Conservation (phyloP, 2,797 vertebrate species). For the Schizopygopsis pylzovi region DNA sequence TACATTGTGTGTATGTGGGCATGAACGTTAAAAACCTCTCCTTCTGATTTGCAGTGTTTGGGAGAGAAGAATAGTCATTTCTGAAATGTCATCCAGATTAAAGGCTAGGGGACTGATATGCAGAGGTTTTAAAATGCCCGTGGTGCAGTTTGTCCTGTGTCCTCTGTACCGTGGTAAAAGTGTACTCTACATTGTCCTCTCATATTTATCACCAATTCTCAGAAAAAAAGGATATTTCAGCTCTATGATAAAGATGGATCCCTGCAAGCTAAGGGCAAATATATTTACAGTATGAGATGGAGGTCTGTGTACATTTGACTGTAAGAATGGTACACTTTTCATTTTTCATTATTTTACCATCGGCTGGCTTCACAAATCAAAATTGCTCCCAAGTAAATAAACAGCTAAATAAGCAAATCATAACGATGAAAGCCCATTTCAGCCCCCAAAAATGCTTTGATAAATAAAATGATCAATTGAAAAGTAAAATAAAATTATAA, state of each 20-base stretch:
- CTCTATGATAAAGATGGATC: slow-evolving; percentile 11
- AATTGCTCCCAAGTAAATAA: background rate
- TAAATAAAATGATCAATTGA: background rate
- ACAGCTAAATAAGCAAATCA: background rate
- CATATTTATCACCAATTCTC: slow-evolving; percentile 43
- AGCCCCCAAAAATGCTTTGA: background rate
- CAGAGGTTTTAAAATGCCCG: slow-evolving; percentile 65
- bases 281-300: slow-evolving; percentile 19
- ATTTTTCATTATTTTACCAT: background rate
- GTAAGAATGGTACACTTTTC: background rate
- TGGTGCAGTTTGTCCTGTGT: slow-evolving; percentile 68
- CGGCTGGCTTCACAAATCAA: background rate
- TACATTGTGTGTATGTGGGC: slow-evolving; percentile 41
- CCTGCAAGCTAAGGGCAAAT: slow-evolving; percentile 3
- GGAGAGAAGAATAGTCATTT: slow-evolving; percentile 48
- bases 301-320: slow-evolving; percentile 8
- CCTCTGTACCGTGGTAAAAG: slow-evolving; percentile 58
- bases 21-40: slow-evolving; percentile 33
- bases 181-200: slow-evolving; percentile 50
- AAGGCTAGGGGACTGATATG: slow-evolving; percentile 65
- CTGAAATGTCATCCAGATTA: slow-evolving; percentile 67
- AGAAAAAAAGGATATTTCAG: slow-evolving; percentile 2
- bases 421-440: background rate
- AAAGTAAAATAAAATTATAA: background rate
- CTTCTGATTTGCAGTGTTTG: slow-evolving; percentile 42